Base-by-base conservation (phyloP, 1,140 invertebrate species). In the Tribolium madens region DNA sequence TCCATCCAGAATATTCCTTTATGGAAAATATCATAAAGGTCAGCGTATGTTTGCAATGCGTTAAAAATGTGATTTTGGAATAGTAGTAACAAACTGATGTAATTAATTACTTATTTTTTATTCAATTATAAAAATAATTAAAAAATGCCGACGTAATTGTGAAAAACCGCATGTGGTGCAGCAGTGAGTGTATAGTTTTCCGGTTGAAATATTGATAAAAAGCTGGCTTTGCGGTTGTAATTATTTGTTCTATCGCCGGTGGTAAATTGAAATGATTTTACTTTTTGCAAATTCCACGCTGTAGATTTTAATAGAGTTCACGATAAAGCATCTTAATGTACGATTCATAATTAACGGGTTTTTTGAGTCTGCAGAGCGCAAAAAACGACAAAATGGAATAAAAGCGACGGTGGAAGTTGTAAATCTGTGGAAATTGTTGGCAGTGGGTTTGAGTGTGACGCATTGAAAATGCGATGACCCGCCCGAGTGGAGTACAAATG, bases 401-500 rank as follows among this genome's bases (percentile, higher is more conserved):
- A 64, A 64, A 64, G 57, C 57, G 57, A 64, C 14, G 57, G 57
- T 64, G 57, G 57, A 64, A 64, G 57, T 64, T 64, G 73, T 75
- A 75, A 75, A 75, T 75, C 73, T 75, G 57, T 21, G 18, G 13
- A 53, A 75, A 64, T 75, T 75, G 73, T 75, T 68, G 57, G 73
- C 52, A 75, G 53, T 68, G 31, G 36, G 17, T 75, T 75, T 33
- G 73, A 64, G 57, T 36, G 73, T 64, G 53, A 75, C 73, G 73
- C 73, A 75, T 75, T 26, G 33, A 47, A 64, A 75, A 75, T 75
- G 53, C 46, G 73, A 75, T 75, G 73, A 75, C 73, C 73, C 73
- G 31, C 73, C 48, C 68, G 76, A 52, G 36, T 42, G 52, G 76
- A 72, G 76, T 78, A 78, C 76, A 78, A 78, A 78, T 75, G 76